phyloP scores from a whole-genome alignment of 2,888 invertebrate genomes.

The Punctoribates punctum region DNA sequence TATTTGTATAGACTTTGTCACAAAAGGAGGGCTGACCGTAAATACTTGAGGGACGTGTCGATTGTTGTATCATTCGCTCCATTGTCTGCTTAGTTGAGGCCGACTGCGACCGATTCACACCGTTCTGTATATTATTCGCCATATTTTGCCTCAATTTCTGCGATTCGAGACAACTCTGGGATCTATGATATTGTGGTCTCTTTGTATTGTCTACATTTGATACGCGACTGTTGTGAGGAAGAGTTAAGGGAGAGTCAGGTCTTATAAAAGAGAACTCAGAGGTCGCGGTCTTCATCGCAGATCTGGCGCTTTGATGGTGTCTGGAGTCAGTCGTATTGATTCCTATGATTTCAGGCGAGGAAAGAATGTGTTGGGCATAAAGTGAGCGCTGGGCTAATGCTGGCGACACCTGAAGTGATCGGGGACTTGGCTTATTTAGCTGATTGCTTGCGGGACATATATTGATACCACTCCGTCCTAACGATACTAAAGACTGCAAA shows the following conservation, averaged over 20 bases:
- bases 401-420: constrained; percentile 47
- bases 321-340: constrained; percentile 14
- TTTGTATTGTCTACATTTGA: constrained; percentile 12
- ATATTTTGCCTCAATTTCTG: not conserved
- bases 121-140: not conserved
- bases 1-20: constrained; percentile 44
- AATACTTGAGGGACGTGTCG: constrained; percentile 45
- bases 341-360: constrained; percentile 44
- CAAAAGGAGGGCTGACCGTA: constrained; percentile 44
- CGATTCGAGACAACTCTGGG: constrained; percentile 30
- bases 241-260: constrained; percentile 46
- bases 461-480: constrained; percentile 5
- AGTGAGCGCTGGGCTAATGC: constrained; percentile 48
- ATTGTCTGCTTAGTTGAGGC: constrained; percentile 38
- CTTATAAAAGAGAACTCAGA: constrained; percentile 49
- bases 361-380: constrained; percentile 48
- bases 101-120: constrained; percentile 28
- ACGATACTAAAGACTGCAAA: constrained; percentile 36
- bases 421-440: constrained; percentile 44
- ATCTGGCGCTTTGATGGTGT: constrained; percentile 36
- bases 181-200: constrained; percentile 26
- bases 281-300: constrained; percentile 47
- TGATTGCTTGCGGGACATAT: not conserved
- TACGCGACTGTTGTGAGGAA: constrained; percentile 26
- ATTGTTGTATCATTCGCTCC: constrained; percentile 42